A percentile compares a stretch with the other conserved stretches of the same genome.
These are phyloP conservation scores for Diplazon laetatorius DNA, from an alignment of 2,888 invertebrate species.

Conservation along the genomic window DNA sequence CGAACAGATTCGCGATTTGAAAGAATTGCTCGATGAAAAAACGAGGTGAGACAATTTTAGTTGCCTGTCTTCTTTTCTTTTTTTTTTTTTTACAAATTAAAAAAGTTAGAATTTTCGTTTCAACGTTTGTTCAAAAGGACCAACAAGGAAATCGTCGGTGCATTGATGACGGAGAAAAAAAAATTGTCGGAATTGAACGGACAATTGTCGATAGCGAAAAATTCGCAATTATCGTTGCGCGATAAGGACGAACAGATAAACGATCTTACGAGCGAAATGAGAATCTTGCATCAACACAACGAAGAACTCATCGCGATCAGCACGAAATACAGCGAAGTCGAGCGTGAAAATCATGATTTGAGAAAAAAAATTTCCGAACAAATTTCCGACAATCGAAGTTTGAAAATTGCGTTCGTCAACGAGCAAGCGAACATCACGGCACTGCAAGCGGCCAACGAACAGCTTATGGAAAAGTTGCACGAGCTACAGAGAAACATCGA, in stretches of 20 bases:
- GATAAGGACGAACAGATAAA: conserved; percentile 78
- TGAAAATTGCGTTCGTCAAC: conserved; percentile 72
- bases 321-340: conserved; percentile 74
- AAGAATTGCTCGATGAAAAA: conserved; percentile 73
- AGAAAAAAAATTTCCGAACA: conserved; percentile 75
- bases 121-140: conserved; percentile 71
- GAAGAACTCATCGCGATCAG: conserved; percentile 75
- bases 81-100: too few relatives aligned
- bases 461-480: conserved; percentile 75
- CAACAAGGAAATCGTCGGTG: conserved; percentile 70
- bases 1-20: conserved; percentile 73
- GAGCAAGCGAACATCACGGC: conserved; percentile 76
- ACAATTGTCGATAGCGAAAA: conserved; percentile 69
- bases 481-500: conserved; percentile 78
- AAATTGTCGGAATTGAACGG: conserved; percentile 73
- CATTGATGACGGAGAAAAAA: conserved; percentile 73
- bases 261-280: conserved; percentile 75
- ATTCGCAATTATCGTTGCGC: conserved; percentile 69
- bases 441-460: conserved; percentile 75
- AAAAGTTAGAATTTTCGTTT: not conserved
- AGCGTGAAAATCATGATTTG: conserved; percentile 76
- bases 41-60: conserved; percentile 68
- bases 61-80: conserved; percentile 2
- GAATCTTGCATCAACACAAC: conserved; percentile 78
- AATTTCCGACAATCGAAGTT: conserved; percentile 70